These are phyloP conservation scores for Poicephalus meyeri DNA, from an alignment of 2,113 vertebrate genomes.

Conservation along the genomic window DNA sequence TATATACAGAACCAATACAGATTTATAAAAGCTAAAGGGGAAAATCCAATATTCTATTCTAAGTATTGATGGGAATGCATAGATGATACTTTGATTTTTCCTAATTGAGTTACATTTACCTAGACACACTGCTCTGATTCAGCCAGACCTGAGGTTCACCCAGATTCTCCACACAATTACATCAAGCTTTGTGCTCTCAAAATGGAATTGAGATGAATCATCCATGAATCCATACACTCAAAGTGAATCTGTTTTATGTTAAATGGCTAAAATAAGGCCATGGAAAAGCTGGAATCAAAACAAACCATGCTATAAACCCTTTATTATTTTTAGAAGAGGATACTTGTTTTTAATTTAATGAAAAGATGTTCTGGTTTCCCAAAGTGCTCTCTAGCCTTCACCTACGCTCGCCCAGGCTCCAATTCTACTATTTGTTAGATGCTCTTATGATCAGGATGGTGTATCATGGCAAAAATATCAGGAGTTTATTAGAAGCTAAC, in stretches of 20 bases:
- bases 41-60: neutral
- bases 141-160: neutral
- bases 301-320: neutral
- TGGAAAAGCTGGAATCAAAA: neutral
- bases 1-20: fast-evolving
- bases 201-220: neutral
- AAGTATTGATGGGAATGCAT: fast-evolving
- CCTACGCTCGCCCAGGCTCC: neutral
- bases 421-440: neutral
- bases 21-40: neutral
- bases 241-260: neutral
- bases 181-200: neutral
- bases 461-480: neutral
- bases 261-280: neutral
- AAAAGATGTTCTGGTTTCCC: neutral
- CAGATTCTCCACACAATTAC: neutral
- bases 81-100: neutral
- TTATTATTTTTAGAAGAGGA: neutral
- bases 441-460: neutral
- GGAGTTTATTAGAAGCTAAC: neutral
- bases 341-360: neutral
- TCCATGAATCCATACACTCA: neutral
- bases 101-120: neutral
- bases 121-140: neutral
- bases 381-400: neutral